These are phyloP conservation scores for Caenorhabditis uteleia DNA, from an alignment of 2,888 invertebrate species.

Conservation along the genomic window DNA sequence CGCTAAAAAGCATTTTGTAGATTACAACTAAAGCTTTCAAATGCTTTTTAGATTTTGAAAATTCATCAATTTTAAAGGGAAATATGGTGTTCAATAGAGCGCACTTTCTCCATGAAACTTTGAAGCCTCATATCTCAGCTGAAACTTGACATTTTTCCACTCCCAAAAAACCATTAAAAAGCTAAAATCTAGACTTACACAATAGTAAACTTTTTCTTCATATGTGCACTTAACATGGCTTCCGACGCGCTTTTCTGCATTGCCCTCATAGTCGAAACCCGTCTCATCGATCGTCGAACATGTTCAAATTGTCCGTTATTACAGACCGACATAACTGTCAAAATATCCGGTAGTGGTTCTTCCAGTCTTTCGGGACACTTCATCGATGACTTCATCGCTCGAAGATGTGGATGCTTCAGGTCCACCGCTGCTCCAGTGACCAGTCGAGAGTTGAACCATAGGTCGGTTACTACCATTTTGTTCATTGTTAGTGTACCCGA, in stretches of 20 bases:
- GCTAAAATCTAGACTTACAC: slow-evolving; percentile 45
- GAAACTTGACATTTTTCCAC: too few relatives aligned
- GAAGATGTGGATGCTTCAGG: slow-evolving; percentile 60
- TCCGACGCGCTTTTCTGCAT: slow-evolving; percentile 59
- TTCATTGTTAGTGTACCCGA: slow-evolving; percentile 97
- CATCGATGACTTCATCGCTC: slow-evolving; percentile 50
- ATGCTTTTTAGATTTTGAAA: too few relatives aligned
- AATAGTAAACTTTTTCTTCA: slow-evolving; percentile 65
- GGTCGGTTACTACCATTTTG: slow-evolving; percentile 78
- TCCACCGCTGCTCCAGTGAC: slow-evolving; percentile 52
- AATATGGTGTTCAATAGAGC: too few relatives aligned
- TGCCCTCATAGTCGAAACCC: slow-evolving; percentile 59
- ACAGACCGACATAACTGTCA: slow-evolving; percentile 67
- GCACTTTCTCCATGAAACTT: too few relatives aligned
- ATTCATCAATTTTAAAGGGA: too few relatives aligned
- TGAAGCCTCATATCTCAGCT: too few relatives aligned
- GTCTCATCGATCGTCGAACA: slow-evolving; percentile 39
- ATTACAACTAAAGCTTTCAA: background rate
- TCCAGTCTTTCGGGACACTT: slow-evolving; percentile 54
- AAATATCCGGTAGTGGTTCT: slow-evolving; percentile 61
- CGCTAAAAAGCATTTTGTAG: background rate
- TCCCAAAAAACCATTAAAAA: background rate
- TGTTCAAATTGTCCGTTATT: slow-evolving; percentile 64
- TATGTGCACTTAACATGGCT: slow-evolving; percentile 47
- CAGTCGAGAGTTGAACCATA: slow-evolving; percentile 58